Conservation (phyloP, 30 jellyfish, hydroid and myxozoan genomes). For the Chironex yamaguchii region DNA sequence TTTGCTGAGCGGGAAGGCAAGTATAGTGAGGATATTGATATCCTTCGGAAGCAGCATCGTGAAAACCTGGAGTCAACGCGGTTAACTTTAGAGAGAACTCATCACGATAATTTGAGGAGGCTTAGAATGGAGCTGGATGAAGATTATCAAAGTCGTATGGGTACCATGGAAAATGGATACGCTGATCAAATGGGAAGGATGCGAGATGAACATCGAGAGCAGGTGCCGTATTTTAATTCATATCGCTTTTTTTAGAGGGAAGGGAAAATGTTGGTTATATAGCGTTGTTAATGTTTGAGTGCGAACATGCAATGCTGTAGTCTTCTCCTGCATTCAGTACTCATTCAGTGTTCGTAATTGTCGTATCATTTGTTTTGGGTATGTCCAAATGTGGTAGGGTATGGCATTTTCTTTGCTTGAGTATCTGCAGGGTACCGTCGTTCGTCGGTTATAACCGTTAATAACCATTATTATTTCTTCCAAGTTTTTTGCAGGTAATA, state of each 20-base stretch:
- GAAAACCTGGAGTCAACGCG: slow-evolving; percentile 68
- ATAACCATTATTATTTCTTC: too few relatives aligned
- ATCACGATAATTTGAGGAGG: slow-evolving; percentile 69
- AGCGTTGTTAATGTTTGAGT: background rate
- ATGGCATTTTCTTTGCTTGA: too few relatives aligned
- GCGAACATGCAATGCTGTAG: background rate
- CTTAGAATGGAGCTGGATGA: slow-evolving; percentile 81
- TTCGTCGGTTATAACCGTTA: too few relatives aligned
- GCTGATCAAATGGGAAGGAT: slow-evolving; percentile 66
- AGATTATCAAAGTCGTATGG: slow-evolving; percentile 74
- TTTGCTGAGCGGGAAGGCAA: slow-evolving; percentile 61
- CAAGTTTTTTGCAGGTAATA: too few relatives aligned
- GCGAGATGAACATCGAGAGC: slow-evolving; percentile 65
- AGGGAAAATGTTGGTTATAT: slow-evolving; percentile 1
- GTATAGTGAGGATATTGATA: slow-evolving; percentile 60
- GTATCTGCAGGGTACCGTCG: too few relatives aligned
- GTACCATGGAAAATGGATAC: slow-evolving; percentile 63
- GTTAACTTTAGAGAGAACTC: slow-evolving; percentile 49
- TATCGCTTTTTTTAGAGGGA: background rate
- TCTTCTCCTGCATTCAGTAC: too few relatives aligned
- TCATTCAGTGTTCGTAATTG: too few relatives aligned
- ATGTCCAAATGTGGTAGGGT: too few relatives aligned
- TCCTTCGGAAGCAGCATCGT: slow-evolving; percentile 60
- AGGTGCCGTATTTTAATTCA: slow-evolving; percentile 76
- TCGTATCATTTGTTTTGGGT: too few relatives aligned